Conservation (phyloP, 1,140 invertebrate genomes). For the Drosophila miranda region DNA sequence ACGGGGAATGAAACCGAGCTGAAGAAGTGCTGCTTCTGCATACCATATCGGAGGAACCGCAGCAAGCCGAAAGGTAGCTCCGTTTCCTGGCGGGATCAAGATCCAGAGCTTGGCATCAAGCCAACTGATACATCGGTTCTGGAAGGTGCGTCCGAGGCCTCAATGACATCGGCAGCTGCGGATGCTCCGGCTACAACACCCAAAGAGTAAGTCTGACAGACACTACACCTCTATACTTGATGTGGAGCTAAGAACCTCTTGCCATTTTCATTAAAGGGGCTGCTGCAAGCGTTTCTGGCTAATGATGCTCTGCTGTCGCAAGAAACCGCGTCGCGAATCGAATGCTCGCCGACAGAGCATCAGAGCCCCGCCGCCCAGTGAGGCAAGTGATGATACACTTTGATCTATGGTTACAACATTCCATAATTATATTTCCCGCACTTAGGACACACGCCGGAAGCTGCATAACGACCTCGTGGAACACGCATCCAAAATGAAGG, state of each 20-base stretch:
- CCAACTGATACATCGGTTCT: conserved; percentile 70
- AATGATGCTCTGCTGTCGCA: conserved; percentile 74
- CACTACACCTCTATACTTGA: not conserved
- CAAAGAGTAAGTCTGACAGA: conserved; percentile 50
- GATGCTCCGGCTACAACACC: conserved; percentile 37
- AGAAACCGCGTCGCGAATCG: conserved; percentile 75
- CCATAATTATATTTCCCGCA: not conserved
- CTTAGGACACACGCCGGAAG: conserved; percentile 90
- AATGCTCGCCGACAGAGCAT: conserved; percentile 85
- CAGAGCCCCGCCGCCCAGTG: conserved; percentile 85
- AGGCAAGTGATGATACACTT: conserved; percentile 80
- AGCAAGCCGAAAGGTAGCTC: conserved; percentile 46
- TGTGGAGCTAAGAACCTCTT: no score
- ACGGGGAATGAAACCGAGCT: conserved; percentile 75
- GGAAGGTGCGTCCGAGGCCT: conserved; percentile 66
- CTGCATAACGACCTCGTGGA: conserved; percentile 90
- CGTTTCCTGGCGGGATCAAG: conserved; percentile 79
- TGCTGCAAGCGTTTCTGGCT: conserved; percentile 76
- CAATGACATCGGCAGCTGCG: conserved; percentile 29
- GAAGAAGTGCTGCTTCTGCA: conserved; percentile 76
- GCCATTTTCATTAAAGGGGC: conserved; percentile 34
- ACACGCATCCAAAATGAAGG: conserved; percentile 91
- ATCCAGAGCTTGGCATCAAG: conserved; percentile 71
- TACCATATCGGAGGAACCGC: conserved; percentile 68
- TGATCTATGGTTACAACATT: not conserved